Base-by-base conservation (phyloP, 53 echinoderm and acorn worm species). In the Astropecten irregularis region DNA sequence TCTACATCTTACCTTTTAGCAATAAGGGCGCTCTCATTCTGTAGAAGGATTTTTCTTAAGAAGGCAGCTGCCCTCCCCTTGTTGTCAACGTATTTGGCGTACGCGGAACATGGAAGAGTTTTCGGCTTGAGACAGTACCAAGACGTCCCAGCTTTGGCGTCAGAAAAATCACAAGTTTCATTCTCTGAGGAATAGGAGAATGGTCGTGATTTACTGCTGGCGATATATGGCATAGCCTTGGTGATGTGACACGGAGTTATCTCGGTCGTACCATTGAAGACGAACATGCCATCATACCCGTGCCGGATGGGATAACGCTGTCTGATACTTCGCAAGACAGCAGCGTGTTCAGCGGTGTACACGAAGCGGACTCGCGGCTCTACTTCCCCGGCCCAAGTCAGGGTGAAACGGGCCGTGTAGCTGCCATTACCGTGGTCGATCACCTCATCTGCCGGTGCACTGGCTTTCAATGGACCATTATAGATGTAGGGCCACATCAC, bases 111-210 rank as follows among this genome's bases (percentile, higher is more conserved):
- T 4, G 46, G 6, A 9, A 68, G 68, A 26, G 46, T 68, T 6
- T 23, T 34, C 9, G 92, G 92, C 33, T 50, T 73, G 22, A 49
- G 44, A 35, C 92, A 92, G 32, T 63, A 92, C 92, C 92, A 92
- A 2, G 92, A 85, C 3, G 81, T 88, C 9, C 64, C 77, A 22
- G 83, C 71, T n/a, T 20, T 59, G 22, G 39, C 20, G 40, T 88
- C 83, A n/a, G 83, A 76, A 16, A 77, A 79, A 56, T 91, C 77
- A 62, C 91, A 65, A 21, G 37, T 38, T 21, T 65, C 38, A 3
- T 18, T 9, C 19, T n/a, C 21, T 19, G 58, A 77, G 9, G 65
- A 3, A 1, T n/a, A 0, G 2, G 63, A 63, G 34, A 63, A 35
- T 46, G 8, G 8, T 8, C 8, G 47, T 9, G 8, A 13, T 38